Conservation (phyloP, 1,140 invertebrate genomes). For the Papilio machaon region DNA sequence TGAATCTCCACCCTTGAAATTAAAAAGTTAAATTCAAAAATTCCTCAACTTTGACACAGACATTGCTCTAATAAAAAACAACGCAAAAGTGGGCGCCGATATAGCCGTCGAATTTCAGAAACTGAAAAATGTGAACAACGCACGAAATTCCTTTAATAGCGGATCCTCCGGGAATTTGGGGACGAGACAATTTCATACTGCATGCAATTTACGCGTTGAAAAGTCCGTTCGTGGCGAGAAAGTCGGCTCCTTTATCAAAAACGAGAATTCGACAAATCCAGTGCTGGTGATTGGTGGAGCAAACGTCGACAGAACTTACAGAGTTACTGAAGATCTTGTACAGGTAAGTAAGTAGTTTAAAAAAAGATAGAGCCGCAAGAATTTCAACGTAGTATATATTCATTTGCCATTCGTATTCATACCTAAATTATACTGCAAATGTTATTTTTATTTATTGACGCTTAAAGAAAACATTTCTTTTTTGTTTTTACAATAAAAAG, state of each 20-base stretch:
- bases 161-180: slow-evolving; percentile 49
- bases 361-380: neutral
- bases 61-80: slow-evolving; percentile 95
- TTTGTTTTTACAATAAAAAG: neutral
- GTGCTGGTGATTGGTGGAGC: slow-evolving; percentile 93
- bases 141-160: slow-evolving; percentile 55
- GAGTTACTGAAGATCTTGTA: slow-evolving; percentile 84
- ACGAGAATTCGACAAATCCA: slow-evolving; percentile 30
- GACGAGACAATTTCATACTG: slow-evolving; percentile 60
- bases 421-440: neutral
- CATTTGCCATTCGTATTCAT: neutral
- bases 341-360: slow-evolving; percentile 87
- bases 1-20: neutral
- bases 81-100: slow-evolving; percentile 91
- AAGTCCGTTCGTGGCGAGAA: neutral
- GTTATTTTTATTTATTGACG: neutral
- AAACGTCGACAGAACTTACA: slow-evolving; percentile 89
- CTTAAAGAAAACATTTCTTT: neutral
- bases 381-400: neutral
- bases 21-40: slow-evolving; percentile 3
- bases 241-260: slow-evolving; percentile 19
- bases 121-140: slow-evolving; percentile 66
- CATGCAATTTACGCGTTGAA: slow-evolving; percentile 41
- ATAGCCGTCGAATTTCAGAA: slow-evolving; percentile 88
- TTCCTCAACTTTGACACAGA: slow-evolving; percentile 83